Percentiles rank a stretch among this genome's conserved stretches.
Evolutionary conservation across 2,797 vertebrate species (phyloP).

Genomic region (Schizopygopsis malacanthus): DNA sequence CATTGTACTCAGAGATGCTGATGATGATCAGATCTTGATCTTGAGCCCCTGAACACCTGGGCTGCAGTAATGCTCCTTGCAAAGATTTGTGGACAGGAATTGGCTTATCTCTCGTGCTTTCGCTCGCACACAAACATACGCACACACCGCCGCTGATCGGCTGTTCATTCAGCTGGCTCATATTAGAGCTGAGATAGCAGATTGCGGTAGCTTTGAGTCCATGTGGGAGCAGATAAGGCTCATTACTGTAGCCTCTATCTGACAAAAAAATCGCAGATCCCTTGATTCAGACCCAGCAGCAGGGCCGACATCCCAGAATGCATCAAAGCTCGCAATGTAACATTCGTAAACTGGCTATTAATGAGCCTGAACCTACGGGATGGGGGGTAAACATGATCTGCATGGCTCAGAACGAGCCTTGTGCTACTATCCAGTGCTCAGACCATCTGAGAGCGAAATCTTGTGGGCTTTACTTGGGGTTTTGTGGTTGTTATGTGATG

Average conservation of each 20-base stretch:
- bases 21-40: conserved; percentile 54
- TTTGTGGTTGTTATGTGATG: conserved; percentile 57
- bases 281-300: conserved; percentile 54
- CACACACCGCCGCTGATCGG: conserved; percentile 15
- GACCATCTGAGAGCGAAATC: not conserved
- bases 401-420: conserved; percentile 22
- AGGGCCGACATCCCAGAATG: conserved; percentile 43
- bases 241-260: conserved; percentile 59
- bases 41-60: conserved; percentile 33
- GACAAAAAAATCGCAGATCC: conserved; percentile 51
- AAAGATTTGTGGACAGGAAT: conserved; percentile 43
- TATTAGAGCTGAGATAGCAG: conserved; percentile 59
- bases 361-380: conserved; percentile 36
- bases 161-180: conserved; percentile 58
- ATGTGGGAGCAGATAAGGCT: conserved; percentile 62
- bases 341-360: conserved; percentile 31
- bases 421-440: not conserved
- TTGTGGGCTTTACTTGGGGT: conserved; percentile 46
- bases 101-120: conserved; percentile 35
- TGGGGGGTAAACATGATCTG: conserved; percentile 18
- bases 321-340: conserved; percentile 44
- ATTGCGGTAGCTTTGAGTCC: conserved; percentile 59
- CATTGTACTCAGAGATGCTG: conserved; percentile 41
- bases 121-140: conserved; percentile 32
- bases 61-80: conserved; percentile 40